phyloP scores from a whole-genome alignment of 2,113 vertebrate species.

The Anhinga anhinga region DNA sequence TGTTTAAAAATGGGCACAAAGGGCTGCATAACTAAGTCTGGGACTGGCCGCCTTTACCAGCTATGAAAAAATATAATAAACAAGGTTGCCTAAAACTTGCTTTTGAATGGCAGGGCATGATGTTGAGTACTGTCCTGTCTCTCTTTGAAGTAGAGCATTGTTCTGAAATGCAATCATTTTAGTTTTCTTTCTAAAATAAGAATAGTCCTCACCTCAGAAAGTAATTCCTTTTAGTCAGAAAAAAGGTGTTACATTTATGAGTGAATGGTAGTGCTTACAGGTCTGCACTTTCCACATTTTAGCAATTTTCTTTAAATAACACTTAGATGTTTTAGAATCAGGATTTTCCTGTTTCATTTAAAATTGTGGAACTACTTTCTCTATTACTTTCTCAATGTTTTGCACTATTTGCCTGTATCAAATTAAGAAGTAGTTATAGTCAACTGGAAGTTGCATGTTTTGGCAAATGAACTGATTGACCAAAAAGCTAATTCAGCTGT shows the following conservation, averaged over 20 bases:
- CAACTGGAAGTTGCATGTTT: slow-evolving; percentile 1
- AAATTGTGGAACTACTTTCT: background rate
- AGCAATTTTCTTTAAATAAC: background rate
- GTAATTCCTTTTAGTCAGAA: background rate
- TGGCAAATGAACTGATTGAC: background rate
- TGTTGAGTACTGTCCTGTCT: background rate
- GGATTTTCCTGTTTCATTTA: background rate
- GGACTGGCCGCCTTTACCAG: background rate
- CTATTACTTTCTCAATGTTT: background rate
- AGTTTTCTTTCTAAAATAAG: background rate
- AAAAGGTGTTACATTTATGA: background rate
- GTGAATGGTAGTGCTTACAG: background rate
- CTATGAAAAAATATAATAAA: background rate
- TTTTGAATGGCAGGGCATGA: background rate
- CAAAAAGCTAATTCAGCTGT: slow-evolving; percentile 50
- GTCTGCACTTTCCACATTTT: background rate
- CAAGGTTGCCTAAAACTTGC: background rate
- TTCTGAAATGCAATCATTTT: background rate
- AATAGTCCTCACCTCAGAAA: background rate
- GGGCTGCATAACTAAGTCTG: background rate
- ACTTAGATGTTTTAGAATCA: background rate
- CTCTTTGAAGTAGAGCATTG: background rate
- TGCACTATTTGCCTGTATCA: background rate
- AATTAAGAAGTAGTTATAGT: background rate
- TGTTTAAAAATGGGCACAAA: background rate